Base-by-base conservation (phyloP, 2,113 vertebrate genomes). In the Cygnus atratus region DNA sequence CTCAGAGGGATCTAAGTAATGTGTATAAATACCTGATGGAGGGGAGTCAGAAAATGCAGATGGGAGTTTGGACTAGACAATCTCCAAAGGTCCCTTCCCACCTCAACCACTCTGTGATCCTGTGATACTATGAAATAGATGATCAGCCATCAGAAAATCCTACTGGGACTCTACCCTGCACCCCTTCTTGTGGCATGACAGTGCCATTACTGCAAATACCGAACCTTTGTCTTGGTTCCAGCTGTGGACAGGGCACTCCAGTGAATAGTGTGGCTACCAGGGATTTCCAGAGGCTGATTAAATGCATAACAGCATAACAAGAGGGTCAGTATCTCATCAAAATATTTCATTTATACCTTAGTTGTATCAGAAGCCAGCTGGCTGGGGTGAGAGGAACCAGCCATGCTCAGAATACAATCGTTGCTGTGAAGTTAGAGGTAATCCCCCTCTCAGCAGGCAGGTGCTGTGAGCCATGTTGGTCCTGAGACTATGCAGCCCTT, bases 31-130 rank as follows among this genome's bases (percentile, higher is more conserved):
- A 46, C 8, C 26, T 26, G 43, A 37, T 6, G 31, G 10, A 14
- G 4, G 4, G 4, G 71, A 11, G 2, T 19, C 66, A 72, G 63
- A 82, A 66, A 90, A 76, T 65, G 19, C n/a, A 41, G 26, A 44
- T 1, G 6, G 2, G 5, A 2, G 3, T 35, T 62, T 74, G 65
- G 28, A 28, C 7, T 33, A 33, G 16, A 26, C 2, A 52, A 9
- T 54, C 43, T 86, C 43, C 1, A 7, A 58, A 81, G 6, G 9
- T 28, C 1, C 4, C 31, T 81, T 84, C 24, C 26, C 7, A 28
- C 33, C 39, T 73, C 18, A 85, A 44, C 43, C 43, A 44, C 43
- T 44, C 46, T 37, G 4, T 50, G 55, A 43, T 78, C 13, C n/a
- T 15, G 20, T 75, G 13, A 24, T n/a, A 14, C 8, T 44, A 8